Evolutionary conservation across 1,140 invertebrate species (phyloP).

Genomic region (Zaprionus davidi): DNA sequence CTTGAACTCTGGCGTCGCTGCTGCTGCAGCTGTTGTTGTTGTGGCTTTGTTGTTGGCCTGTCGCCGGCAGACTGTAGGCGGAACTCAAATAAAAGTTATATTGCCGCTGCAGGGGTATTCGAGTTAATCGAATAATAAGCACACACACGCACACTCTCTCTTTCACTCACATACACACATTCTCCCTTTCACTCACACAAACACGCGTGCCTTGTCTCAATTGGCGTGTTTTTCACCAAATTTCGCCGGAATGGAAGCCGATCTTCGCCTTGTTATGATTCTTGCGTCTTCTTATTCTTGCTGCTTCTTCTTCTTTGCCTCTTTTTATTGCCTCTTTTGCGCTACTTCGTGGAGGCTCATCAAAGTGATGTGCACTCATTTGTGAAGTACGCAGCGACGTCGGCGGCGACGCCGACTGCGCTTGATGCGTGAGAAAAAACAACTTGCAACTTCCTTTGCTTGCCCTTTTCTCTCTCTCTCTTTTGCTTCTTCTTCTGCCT

Average conservation of each 20-base stretch:
- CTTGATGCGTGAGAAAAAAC: conserved; percentile 68
- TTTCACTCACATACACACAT: conserved; percentile 3
- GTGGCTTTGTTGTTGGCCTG: conserved; percentile 38
- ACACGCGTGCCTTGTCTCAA: conserved; percentile 33
- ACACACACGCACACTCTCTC: conserved; percentile 36
- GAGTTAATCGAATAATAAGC: conserved; percentile 82
- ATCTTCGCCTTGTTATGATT: conserved; percentile 49
- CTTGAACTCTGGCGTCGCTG: neutral
- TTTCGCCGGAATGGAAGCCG: conserved; percentile 72
- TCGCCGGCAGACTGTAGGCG: conserved; percentile 61
- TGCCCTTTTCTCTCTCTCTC: conserved; percentile 2
- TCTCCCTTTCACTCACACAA: conserved; percentile 8
- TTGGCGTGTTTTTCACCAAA: conserved; percentile 77
- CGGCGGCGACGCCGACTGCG: conserved; percentile 26
- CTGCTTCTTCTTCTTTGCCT: conserved; percentile 31
- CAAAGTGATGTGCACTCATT: conserved; percentile 77
- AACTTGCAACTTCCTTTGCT: conserved; percentile 28
- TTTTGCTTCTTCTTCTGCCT: neutral
- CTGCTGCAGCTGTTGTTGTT: neutral
- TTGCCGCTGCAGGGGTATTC: conserved; percentile 76
- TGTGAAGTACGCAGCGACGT: conserved; percentile 67
- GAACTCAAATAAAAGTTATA: conserved; percentile 79
- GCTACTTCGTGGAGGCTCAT: conserved; percentile 45
- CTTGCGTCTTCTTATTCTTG: conserved; percentile 28
- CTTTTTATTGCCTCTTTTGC: conserved; percentile 54